Percentiles rank a stretch among this genome's conserved stretches.
These are phyloP conservation scores for Chlorospingus semifuscus DNA, from an alignment of 2,797 vertebrate species.

Conservation along the genomic window DNA sequence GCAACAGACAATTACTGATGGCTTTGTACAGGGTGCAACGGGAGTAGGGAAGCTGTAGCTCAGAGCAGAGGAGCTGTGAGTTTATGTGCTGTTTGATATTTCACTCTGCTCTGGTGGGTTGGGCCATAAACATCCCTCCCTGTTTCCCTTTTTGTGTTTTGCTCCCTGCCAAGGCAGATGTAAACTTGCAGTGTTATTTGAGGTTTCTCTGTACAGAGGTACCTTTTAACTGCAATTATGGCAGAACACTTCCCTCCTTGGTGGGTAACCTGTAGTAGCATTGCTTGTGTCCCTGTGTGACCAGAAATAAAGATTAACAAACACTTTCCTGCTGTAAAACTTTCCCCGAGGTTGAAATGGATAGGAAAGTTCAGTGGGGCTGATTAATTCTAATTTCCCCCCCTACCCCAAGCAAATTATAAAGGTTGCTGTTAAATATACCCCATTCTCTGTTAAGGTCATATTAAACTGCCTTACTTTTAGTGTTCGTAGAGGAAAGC, in stretches of 20 bases:
- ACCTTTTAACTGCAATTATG: background rate
- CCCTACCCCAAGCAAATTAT: background rate
- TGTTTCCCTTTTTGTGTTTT: background rate
- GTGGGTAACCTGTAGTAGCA: background rate
- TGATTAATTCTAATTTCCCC: background rate
- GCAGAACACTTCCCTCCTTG: background rate
- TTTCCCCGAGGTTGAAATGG: background rate
- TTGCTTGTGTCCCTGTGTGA: background rate
- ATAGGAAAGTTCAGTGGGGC: background rate
- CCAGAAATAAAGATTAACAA: background rate
- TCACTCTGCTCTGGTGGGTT: background rate
- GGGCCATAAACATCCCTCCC: background rate
- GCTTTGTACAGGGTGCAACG: background rate
- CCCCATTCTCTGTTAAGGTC: background rate
- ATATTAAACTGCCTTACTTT: background rate
- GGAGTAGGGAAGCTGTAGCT: background rate
- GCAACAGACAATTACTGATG: background rate
- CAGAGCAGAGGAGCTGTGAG: background rate
- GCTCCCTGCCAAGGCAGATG: background rate
- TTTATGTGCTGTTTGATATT: background rate
- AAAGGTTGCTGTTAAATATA: background rate
- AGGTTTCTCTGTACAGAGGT: background rate
- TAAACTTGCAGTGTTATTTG: background rate
- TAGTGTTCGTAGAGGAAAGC: background rate
- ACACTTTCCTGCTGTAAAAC: background rate